Base-by-base conservation (phyloP, 2,113 vertebrate genomes). In the Anas platyrhynchos region DNA sequence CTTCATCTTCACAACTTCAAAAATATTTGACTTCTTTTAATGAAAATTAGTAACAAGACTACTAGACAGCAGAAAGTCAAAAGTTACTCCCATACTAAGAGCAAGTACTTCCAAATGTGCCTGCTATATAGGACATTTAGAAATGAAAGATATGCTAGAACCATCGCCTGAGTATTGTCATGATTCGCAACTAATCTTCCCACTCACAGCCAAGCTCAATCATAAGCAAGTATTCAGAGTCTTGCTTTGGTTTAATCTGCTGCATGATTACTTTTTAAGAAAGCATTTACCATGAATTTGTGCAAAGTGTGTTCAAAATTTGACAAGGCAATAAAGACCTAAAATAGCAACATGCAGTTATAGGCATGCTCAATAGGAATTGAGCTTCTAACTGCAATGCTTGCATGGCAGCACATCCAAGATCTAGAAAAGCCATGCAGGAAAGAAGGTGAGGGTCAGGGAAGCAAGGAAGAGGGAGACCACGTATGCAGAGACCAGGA, bases 251-350 rank as follows among this genome's bases (percentile, higher is more conserved):
- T 12, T 56, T 76, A 27, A 38, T n/a, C 25, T 56, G 16, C 63
- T 76, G 20, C 18, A 61, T 1, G 8, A 50, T 32, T 59, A 41
- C 17, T 44, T 75, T 59, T 41, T 34, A 34, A 88, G 20, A 78
- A 74, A 87, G 7, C 0, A 48, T 34, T 27, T 68, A 18, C 5
- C 8, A 9, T 26, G 1, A 32, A 61, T 71, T 54, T 36, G 16
- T 14, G 2, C 13, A 5, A 41, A n/a, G 8, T 4, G 2, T 0
- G 0, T 32, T 56, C 27, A 56, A 86, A 83, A 63, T 38, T 31
- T 34, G 26, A 31, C 41, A 69, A 66, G n/a, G 34, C 13, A 46
- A 38, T 3, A 1, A 84, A 63, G 21, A 67, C 16, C 6, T 34
- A 86, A 32, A 73, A 6, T 8, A 83, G 55, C 25, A 72, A 65